These are phyloP conservation scores for Drosophila tani DNA, from an alignment of 1,140 invertebrate species.

Conservation along the genomic window DNA sequence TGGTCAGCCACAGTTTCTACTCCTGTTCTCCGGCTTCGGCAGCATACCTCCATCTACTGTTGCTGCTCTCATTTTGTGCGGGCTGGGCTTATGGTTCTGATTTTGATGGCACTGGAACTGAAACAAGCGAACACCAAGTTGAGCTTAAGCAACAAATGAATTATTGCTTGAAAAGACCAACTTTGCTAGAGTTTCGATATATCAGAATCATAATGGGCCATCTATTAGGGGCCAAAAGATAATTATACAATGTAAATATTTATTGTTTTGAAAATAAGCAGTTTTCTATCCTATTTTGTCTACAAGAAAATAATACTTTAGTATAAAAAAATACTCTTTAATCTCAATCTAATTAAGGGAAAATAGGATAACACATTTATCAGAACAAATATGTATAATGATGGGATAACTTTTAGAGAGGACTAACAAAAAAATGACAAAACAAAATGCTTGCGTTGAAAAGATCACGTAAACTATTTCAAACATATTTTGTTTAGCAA, in stretches of 20 bases:
- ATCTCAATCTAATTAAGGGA: no score
- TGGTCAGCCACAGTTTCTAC: conserved; percentile 44
- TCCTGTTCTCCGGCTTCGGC: conserved; percentile 13
- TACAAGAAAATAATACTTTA: no score
- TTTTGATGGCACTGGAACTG: conserved; percentile 35
- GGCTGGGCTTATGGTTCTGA: conserved; percentile 47
- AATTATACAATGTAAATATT: neutral
- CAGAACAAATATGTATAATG: no score
- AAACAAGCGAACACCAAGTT: conserved; percentile 17
- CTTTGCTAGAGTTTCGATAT: conserved; percentile 7
- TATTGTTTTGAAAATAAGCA: neutral
- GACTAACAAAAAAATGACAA: no score
- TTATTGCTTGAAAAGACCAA: conserved; percentile 16
- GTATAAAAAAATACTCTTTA: no score
- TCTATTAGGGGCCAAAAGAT: neutral
- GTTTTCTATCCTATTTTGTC: no score
- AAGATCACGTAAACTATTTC: no score
- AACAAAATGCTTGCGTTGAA: no score
- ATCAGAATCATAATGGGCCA: conserved; percentile 1
- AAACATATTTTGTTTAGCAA: no score
- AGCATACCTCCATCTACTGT: conserved; percentile 6
- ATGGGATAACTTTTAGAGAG: no score
- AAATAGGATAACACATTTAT: no score
- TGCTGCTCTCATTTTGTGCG: conserved; percentile 39
- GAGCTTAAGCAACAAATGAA: conserved; percentile 41